phyloP scores from a whole-genome alignment of 2,113 vertebrate genomes.

The Pterophyllum scalare region DNA sequence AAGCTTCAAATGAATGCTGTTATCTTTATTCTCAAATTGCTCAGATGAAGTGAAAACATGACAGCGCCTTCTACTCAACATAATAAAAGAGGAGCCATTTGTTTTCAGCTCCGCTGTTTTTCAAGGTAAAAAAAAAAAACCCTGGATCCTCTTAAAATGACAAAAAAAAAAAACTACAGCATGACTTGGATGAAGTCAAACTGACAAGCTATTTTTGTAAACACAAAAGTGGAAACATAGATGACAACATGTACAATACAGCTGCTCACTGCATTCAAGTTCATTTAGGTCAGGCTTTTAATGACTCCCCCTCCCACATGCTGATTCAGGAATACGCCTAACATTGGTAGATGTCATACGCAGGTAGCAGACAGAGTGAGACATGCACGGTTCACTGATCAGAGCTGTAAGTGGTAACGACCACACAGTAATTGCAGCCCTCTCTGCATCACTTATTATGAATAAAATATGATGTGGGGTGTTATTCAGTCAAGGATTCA shows the following conservation, averaged over 20 bases:
- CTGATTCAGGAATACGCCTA: slow-evolving; percentile 18
- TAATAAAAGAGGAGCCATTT: not conserved
- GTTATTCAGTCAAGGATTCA: slow-evolving; percentile 68
- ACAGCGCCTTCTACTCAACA: not conserved
- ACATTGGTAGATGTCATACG: slow-evolving; percentile 14
- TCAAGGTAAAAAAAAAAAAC: not conserved
- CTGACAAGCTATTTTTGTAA: not conserved
- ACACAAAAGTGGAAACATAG: not conserved
- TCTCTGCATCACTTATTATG: slow-evolving; percentile 73
- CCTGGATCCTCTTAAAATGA: not conserved
- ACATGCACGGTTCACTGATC: slow-evolving; percentile 55
- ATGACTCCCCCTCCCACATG: slow-evolving; percentile 34
- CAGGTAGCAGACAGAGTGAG: slow-evolving; percentile 45
- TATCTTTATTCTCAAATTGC: not conserved
- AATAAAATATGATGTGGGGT: slow-evolving; percentile 79
- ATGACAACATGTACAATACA: slow-evolving; percentile 12
- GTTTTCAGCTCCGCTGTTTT: not conserved
- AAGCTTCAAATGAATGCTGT: not conserved
- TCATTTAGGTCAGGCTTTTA: slow-evolving; percentile 45
- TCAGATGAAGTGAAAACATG: not conserved
- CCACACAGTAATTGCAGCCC: slow-evolving; percentile 68
- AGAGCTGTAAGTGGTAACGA: slow-evolving; percentile 55
- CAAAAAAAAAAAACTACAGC: not conserved
- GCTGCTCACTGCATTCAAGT: slow-evolving; percentile 1
- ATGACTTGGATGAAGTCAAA: not conserved